Evolutionary conservation across 2,888 invertebrate genomes (phyloP), one percentile per base, ranked within the genome.

Genomic region (Asteroscopus sphinx): DNA sequence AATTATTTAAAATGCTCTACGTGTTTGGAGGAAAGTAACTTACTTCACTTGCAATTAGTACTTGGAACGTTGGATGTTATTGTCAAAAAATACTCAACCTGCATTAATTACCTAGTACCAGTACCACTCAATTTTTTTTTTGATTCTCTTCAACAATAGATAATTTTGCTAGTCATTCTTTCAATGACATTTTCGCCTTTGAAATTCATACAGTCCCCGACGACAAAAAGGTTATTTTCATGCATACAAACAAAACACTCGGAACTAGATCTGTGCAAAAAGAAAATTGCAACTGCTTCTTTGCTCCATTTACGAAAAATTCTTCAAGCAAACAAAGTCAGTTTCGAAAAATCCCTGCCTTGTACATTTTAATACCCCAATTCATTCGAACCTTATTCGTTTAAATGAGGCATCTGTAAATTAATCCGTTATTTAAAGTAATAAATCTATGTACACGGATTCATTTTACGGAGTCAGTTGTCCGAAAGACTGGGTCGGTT

Each of bases 391-490:
- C 30, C 51, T 47, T 9, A 37, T 35, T 54, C 26, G 13, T 16
- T 55, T 47, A 52, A 58, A 57, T 41, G 37, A 16, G 32, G 42
- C 59, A 39, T 61, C 45, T 61, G 59, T 39, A 39, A 52, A 57
- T 55, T 54, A 59, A 61, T 70, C 48, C 51, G 39, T 51, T 67
- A 55, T 55, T 67, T 64, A n/a, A 66, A 55, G 54, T 49, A 41
- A 57, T 54, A 54, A 58, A 55, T 60, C 39, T 41, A 30, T 49
- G 48, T 65, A 65, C 45, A 71, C 65, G 12, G 53, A 63, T 63
- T 62, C 62, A 54, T 66, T 75, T 62, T 58, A 36, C 32, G 26
- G 60, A 77, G 48, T 46, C 67, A 68, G 52, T 65, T 65, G 59
- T 55, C 49, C 54, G 69, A 57, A 68, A 71, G 56, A 66, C 46